phyloP scores from a whole-genome alignment of 2,797 vertebrate genomes.

The Nannoperca australis region DNA sequence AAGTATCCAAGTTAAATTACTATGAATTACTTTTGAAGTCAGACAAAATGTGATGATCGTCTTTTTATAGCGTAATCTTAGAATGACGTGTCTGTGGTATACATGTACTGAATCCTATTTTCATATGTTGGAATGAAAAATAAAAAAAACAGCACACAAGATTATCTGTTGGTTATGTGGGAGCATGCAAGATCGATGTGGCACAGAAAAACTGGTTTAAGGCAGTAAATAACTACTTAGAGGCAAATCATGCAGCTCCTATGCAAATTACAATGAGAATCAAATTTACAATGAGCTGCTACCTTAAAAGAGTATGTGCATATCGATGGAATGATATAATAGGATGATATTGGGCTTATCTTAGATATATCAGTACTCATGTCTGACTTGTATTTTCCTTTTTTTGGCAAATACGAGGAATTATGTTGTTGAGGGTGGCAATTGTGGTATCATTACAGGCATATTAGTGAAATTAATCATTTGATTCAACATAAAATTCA shows the following conservation, averaged over 20 bases:
- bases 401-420: neutral
- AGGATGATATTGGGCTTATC: neutral
- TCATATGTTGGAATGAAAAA: neutral
- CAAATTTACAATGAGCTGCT: constrained; percentile 4
- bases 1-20: neutral
- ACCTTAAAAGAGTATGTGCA: neutral
- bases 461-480: neutral
- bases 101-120: neutral
- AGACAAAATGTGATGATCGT: neutral
- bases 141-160: neutral
- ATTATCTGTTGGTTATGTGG: constrained; percentile 10
- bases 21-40: neutral
- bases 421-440: neutral
- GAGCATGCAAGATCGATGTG: constrained; percentile 22
- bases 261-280: constrained; percentile 37
- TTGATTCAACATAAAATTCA: neutral
- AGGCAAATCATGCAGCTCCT: constrained; percentile 46
- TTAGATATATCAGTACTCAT: neutral
- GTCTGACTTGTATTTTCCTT: neutral
- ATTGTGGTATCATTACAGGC: neutral
- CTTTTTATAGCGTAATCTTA: neutral
- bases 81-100: neutral
- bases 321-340: neutral
- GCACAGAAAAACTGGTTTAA: constrained; percentile 74
- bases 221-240: constrained; percentile 59